Evolutionary conservation across 2,888 invertebrate species (phyloP).

Genomic region (Sphinx pinastri): DNA sequence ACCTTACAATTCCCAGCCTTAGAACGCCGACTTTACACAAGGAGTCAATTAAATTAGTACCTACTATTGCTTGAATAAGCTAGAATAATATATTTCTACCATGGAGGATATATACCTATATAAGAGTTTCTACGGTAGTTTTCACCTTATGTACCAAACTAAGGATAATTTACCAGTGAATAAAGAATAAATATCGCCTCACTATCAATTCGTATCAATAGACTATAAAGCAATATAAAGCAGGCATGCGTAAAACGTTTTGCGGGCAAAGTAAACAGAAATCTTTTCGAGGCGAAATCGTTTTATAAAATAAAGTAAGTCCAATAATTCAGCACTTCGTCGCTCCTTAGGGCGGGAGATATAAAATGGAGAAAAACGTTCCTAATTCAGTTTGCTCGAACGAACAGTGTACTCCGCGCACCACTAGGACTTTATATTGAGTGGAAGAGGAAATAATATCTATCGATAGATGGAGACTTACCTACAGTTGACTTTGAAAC

Average conservation of each 20-base stretch:
- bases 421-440: conserved; percentile 61
- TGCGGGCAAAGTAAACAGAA: conserved; percentile 71
- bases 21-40: too few species aligned
- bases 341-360: conserved; percentile 70
- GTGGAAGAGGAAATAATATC: conserved; percentile 66
- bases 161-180: neutral
- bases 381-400: conserved; percentile 77
- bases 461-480: conserved; percentile 57
- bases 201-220: conserved; percentile 58
- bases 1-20: too few species aligned
- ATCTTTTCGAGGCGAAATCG: conserved; percentile 66
- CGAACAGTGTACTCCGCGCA: conserved; percentile 62
- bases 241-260: conserved; percentile 55
- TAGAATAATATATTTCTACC: too few species aligned
- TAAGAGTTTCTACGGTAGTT: too few species aligned
- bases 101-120: too few species aligned
- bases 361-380: conserved; percentile 79
- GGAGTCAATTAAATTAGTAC: too few species aligned
- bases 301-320: conserved; percentile 80
- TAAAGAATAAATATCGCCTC: conserved; percentile 26
- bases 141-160: too few species aligned
- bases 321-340: conserved; percentile 79
- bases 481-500: conserved; percentile 53
- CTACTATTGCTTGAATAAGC: too few species aligned
- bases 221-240: conserved; percentile 49